Conservation (phyloP, 1,140 invertebrate genomes). For the Drosophila subobscura region DNA sequence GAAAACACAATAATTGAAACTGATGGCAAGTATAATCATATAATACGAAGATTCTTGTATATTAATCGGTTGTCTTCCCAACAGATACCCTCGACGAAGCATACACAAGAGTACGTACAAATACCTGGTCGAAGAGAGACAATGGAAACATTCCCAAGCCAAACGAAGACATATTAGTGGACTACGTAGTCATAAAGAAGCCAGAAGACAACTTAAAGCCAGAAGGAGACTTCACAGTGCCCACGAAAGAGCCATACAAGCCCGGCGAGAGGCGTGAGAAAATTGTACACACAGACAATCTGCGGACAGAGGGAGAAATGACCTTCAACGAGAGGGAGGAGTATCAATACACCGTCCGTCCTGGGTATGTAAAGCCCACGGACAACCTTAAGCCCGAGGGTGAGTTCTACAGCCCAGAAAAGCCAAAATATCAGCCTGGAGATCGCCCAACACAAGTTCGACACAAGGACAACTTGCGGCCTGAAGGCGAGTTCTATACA, state of each 20-base stretch:
- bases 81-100: conserved; percentile 84
- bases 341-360: conserved; percentile 84
- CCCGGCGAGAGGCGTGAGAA: conserved; percentile 63
- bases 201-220: conserved; percentile 87
- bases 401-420: conserved; percentile 85
- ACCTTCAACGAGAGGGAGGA: conserved; percentile 84
- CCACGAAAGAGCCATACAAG: conserved; percentile 83
- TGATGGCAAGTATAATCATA: conserved; percentile 44
- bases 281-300: conserved; percentile 84
- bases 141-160: conserved; percentile 87
- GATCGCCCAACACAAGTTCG: conserved; percentile 83
- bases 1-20: conserved; percentile 61
- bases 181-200: conserved; percentile 83
- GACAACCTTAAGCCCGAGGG: conserved; percentile 87
- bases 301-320: conserved; percentile 85
- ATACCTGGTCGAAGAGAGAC: conserved; percentile 92
- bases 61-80: neutral
- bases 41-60: neutral
- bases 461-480: conserved; percentile 86
- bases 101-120: conserved; percentile 88
- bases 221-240: conserved; percentile 85
- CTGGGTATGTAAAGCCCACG: conserved; percentile 85
- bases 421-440: conserved; percentile 59
- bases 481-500: conserved; percentile 88
- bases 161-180: conserved; percentile 69